Conservation (phyloP, 2,797 vertebrate genomes). For the Gymnoscopelus microlampas region DNA sequence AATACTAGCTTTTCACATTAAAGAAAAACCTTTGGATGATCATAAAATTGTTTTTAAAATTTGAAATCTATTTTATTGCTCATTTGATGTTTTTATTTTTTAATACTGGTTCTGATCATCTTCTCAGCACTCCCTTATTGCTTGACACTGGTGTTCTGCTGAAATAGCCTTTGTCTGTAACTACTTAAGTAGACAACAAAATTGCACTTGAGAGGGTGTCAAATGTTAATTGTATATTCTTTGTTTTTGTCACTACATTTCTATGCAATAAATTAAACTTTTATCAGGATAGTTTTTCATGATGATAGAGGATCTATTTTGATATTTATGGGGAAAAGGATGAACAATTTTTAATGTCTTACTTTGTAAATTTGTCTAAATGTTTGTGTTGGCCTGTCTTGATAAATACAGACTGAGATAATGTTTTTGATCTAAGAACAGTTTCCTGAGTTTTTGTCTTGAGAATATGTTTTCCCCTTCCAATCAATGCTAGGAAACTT, state of each 20-base stretch:
- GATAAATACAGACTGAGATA: constrained; percentile 54
- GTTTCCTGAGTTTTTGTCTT: constrained; percentile 30
- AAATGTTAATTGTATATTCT: constrained; percentile 36
- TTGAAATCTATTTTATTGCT: constrained; percentile 6
- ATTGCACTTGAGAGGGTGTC: constrained; percentile 66
- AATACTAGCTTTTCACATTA: background rate
- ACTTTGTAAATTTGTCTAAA: constrained; percentile 85
- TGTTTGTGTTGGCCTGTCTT: constrained; percentile 54
- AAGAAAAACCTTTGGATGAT: constrained; percentile 4
- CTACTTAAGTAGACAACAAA: constrained; percentile 51
- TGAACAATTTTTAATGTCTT: constrained; percentile 83
- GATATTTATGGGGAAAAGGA: constrained; percentile 87
- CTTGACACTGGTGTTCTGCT: constrained; percentile 28
- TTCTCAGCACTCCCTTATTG: background rate
- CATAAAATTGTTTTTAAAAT: constrained; percentile 20
- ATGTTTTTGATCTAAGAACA: constrained; percentile 60
- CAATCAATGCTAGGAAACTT: constrained; percentile 37
- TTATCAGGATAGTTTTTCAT: constrained; percentile 84
- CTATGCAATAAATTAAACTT: constrained; percentile 90
- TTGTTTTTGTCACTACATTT: constrained; percentile 86
- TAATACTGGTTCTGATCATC: constrained; percentile 7
- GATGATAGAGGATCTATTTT: constrained; percentile 87
- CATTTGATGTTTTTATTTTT: background rate
- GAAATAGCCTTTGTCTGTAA: constrained; percentile 42
- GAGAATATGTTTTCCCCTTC: constrained; percentile 18